Conservation (phyloP, 2,888 invertebrate species). For the Andrena praecox region DNA sequence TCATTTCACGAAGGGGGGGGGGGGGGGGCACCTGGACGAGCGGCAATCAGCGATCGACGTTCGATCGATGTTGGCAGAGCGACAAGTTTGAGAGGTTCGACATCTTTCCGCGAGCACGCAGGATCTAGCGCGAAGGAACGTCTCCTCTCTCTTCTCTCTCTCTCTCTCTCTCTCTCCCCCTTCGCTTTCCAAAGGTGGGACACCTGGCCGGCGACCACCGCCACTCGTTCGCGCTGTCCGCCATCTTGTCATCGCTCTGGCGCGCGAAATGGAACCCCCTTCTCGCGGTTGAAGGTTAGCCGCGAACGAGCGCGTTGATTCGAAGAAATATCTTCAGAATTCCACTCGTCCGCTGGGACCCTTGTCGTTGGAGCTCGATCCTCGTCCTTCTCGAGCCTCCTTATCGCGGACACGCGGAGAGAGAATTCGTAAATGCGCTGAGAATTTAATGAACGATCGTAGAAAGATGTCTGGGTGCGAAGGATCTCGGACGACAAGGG, state of each 20-base stretch:
- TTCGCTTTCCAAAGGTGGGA: neutral
- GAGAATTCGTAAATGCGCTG: neutral
- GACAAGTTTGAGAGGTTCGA: conserved; percentile 24
- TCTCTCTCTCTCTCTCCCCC: neutral
- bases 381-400: neutral
- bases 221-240: too few species aligned
- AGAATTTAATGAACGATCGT: conserved; percentile 40
- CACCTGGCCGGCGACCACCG: too few species aligned
- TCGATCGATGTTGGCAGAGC: conserved; percentile 26
- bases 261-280: too few species aligned
- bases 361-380: conserved; percentile 33
- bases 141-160: neutral
- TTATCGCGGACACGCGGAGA: neutral
- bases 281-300: conserved; percentile 9
- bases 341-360: conserved; percentile 5
- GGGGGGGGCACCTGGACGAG: conserved; percentile 9
- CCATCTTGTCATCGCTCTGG: too few species aligned
- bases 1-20: neutral
- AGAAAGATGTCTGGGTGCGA: conserved; percentile 32
- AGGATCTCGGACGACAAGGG: conserved; percentile 42
- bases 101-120: conserved; percentile 11
- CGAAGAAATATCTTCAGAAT: conserved; percentile 60
- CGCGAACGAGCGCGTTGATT: conserved; percentile 55
- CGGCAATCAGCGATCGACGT: conserved; percentile 18
- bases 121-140: conserved; percentile 14